phyloP scores from a whole-genome alignment of 2,113 vertebrate species.

The Phalacrocorax carbo region DNA sequence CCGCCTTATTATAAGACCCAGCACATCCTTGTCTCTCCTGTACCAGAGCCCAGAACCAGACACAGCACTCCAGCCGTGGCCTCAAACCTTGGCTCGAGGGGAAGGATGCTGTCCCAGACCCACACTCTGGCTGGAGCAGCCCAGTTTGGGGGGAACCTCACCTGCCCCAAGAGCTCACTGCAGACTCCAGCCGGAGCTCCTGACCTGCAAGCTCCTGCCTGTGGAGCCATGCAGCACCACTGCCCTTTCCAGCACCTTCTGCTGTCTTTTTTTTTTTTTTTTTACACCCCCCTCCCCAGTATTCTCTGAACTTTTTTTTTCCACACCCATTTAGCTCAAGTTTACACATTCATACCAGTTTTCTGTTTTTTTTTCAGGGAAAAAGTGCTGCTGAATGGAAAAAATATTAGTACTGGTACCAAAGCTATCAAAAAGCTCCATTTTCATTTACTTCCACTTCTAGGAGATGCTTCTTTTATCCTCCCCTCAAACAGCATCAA shows the following conservation, averaged over 20 bases:
- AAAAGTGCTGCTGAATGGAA: neutral
- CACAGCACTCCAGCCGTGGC: rapidly evolving
- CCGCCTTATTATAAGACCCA: neutral
- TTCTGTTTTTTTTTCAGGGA: neutral
- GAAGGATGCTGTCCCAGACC: neutral
- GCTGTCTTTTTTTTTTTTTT: neutral
- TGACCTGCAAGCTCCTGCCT: neutral
- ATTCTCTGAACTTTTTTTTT: neutral
- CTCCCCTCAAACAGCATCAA: neutral
- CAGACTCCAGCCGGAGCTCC: neutral
- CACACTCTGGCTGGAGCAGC: neutral
- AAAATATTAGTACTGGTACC: neutral
- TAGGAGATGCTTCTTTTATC: neutral
- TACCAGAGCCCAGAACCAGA: neutral
- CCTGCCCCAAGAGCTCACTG: neutral
- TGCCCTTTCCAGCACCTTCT: neutral
- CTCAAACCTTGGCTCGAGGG: neutral
- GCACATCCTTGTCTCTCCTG: neutral
- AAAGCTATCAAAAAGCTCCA: neutral
- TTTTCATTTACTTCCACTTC: neutral
- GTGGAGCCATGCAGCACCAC: neutral
- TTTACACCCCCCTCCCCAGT: neutral
- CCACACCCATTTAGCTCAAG: neutral
- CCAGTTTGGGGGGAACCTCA: neutral
- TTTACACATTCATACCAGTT: neutral